phyloP scores from a whole-genome alignment of 2,888 invertebrate genomes.

The Apomyelois bistriatella region DNA sequence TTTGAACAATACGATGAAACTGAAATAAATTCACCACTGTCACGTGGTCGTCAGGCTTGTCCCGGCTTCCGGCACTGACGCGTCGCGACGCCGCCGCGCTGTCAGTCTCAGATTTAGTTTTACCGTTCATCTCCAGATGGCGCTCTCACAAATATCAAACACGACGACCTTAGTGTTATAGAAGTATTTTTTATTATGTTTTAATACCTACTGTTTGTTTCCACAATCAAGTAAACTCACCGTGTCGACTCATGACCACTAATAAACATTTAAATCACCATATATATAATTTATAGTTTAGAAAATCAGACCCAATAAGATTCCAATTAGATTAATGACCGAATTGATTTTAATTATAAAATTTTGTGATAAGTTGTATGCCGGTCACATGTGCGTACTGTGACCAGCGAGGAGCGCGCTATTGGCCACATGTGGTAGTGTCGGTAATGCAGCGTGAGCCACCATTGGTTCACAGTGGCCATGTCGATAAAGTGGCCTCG shows the following conservation, averaged over 20 bases:
- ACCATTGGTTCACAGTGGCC: constrained; percentile 39
- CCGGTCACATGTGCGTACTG: constrained; percentile 70
- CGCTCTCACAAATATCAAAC: no score
- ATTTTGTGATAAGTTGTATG: constrained; percentile 25
- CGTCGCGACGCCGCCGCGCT: no score
- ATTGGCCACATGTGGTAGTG: constrained; percentile 44
- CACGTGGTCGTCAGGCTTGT: no score
- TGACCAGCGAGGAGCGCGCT: constrained; percentile 40
- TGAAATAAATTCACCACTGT: no score
- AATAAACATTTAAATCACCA: neutral
- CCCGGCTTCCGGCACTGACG: no score
- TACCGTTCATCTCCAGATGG: no score
- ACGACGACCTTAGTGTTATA: no score
- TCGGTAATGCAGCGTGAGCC: constrained; percentile 35
- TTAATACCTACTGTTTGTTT: neutral
- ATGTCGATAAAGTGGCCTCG: constrained; percentile 43
- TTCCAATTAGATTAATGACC: neutral
- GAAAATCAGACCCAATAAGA: neutral
- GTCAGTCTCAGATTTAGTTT: no score
- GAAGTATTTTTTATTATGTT: no score
- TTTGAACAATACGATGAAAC: no score
- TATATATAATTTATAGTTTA: neutral
- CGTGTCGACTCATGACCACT: constrained; percentile 55
- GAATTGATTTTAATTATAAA: neutral
- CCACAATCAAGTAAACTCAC: constrained; percentile 42